Percentiles rank a stretch among this genome's conserved stretches.
Conservation (phyloP, 2,113 vertebrate species). For the Egretta garzetta region DNA sequence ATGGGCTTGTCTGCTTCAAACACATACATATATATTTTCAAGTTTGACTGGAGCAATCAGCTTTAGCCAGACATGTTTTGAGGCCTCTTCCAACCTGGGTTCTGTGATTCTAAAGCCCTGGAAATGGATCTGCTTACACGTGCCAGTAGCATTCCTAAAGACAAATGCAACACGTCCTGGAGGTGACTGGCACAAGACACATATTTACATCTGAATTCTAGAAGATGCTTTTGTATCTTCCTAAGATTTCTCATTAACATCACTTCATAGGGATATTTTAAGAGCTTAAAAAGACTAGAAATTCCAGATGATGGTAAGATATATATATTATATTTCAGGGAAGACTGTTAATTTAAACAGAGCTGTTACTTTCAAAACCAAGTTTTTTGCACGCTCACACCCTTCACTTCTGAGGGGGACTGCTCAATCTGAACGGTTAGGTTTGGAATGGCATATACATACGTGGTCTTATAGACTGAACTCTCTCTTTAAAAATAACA, state of each 20-base stretch:
- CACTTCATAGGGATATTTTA: neutral
- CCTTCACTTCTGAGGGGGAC: neutral
- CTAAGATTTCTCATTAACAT: neutral
- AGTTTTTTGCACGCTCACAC: neutral
- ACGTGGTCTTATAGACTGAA: neutral
- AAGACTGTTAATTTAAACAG: neutral
- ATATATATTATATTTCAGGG: neutral
- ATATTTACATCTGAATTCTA: neutral
- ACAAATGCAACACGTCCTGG: neutral
- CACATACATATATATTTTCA: neutral
- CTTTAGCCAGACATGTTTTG: neutral
- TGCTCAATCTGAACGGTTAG: neutral
- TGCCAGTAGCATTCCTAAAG: neutral
- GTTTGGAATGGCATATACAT: neutral
- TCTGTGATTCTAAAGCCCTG: neutral
- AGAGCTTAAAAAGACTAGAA: neutral
- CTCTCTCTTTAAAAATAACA: neutral
- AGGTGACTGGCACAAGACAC: fast-evolving
- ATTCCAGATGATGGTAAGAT: neutral
- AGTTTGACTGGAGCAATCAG: neutral
- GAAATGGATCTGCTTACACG: neutral
- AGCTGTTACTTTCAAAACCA: neutral
- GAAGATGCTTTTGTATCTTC: neutral
- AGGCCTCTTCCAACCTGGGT: neutral
- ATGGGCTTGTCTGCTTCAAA: neutral